Evolutionary conservation across 1,140 invertebrate species (phyloP).

Genomic region (Sinonovacula constricta): DNA sequence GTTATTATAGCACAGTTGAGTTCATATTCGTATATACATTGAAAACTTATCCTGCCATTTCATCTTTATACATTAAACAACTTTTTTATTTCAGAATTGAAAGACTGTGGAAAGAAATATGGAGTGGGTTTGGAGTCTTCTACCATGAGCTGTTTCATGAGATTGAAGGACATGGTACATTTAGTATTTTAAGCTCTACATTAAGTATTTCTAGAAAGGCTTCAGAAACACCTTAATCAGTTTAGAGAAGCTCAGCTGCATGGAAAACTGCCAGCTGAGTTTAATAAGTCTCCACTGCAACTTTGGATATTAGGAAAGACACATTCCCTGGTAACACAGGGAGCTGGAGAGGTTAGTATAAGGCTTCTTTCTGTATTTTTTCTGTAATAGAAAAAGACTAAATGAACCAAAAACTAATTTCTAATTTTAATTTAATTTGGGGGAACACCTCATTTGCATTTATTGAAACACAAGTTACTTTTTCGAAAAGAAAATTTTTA

Average conservation of each 20-base stretch:
- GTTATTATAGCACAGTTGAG: too few species aligned
- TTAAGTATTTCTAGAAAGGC: conserved; percentile 1
- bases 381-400: too few species aligned
- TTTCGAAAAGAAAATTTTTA: too few species aligned
- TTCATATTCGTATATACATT: too few species aligned
- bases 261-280: neutral
- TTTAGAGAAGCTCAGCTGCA: neutral
- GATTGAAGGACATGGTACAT: neutral
- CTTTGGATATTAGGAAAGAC: conserved; percentile 17
- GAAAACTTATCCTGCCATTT: too few species aligned
- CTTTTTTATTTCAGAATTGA: conserved; percentile 2
- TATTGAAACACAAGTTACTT: too few species aligned
- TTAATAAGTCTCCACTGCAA: conserved; percentile 6
- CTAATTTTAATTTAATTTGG: too few species aligned
- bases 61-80: too few species aligned
- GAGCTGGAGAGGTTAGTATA: neutral
- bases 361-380: too few species aligned
- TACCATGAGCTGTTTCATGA: neutral
- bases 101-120: conserved; percentile 8
- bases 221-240: conserved; percentile 12
- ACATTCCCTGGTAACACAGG: neutral
- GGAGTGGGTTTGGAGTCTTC: neutral
- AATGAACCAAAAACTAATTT: too few species aligned
- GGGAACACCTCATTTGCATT: too few species aligned
- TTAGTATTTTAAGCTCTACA: neutral